Evolutionary conservation across 2,888 invertebrate genomes (phyloP).

Genomic region (Drosophila greeni): DNA sequence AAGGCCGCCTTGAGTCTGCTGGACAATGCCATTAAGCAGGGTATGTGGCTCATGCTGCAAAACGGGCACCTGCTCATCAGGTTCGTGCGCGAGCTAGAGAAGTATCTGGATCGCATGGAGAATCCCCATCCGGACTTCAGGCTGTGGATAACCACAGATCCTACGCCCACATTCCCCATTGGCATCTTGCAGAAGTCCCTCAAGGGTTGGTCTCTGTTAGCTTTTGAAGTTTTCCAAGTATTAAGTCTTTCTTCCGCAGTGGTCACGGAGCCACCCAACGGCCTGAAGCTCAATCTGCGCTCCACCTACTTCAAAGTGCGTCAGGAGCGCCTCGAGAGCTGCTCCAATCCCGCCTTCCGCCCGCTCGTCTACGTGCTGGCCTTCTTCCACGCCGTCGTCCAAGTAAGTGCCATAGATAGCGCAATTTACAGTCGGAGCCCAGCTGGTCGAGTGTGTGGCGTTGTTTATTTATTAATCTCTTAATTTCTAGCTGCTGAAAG

Average conservation of each 20-base stretch:
- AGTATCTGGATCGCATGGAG: slow-evolving; percentile 87
- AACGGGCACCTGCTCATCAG: slow-evolving; percentile 92
- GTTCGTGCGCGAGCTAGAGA: slow-evolving; percentile 90
- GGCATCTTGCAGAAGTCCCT: slow-evolving; percentile 91
- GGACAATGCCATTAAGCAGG: slow-evolving; percentile 85
- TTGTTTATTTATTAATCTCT: slow-evolving; percentile 69
- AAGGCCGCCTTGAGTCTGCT: slow-evolving; percentile 83
- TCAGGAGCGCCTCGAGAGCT: slow-evolving; percentile 85
- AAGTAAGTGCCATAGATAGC: slow-evolving; percentile 80
- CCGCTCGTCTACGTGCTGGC: slow-evolving; percentile 91
- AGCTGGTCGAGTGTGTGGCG: slow-evolving; percentile 39
- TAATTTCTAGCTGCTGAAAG: slow-evolving; percentile 61
- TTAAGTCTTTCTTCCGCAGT: slow-evolving; percentile 80
- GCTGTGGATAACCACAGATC: slow-evolving; percentile 95
- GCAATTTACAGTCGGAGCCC: slow-evolving; percentile 37
- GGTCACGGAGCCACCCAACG: slow-evolving; percentile 95
- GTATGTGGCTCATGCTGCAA: slow-evolving; percentile 95
- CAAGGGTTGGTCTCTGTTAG: slow-evolving; percentile 81
- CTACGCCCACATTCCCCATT: slow-evolving; percentile 91
- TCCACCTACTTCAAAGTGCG: slow-evolving; percentile 94
- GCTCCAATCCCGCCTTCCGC: slow-evolving; percentile 87
- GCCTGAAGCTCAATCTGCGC: slow-evolving; percentile 90
- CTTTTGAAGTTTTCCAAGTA: neutral
- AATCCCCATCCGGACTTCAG: slow-evolving; percentile 94
- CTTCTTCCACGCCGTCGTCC: slow-evolving; percentile 95